Percentiles rank a stretch among this genome's conserved stretches.
Evolutionary conservation across 2,113 vertebrate species (phyloP).

Genomic region (Vombatus ursinus): DNA sequence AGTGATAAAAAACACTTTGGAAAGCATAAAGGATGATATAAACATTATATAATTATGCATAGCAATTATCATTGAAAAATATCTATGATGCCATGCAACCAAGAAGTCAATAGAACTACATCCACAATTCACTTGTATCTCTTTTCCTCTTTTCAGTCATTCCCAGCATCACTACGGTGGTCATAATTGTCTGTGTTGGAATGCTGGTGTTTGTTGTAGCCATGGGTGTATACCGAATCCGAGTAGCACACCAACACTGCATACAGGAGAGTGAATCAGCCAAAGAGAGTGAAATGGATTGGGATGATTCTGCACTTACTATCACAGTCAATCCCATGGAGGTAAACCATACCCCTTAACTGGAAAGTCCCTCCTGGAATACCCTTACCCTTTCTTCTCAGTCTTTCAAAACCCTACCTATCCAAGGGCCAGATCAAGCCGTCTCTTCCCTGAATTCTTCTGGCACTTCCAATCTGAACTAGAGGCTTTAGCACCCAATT

Average conservation of each 20-base stretch:
- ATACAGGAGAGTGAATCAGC: conserved; percentile 80
- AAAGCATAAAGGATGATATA: neutral
- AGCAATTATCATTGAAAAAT: neutral
- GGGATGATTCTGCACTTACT: conserved; percentile 94
- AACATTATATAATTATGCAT: neutral
- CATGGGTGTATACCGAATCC: conserved; percentile 91
- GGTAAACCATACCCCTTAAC: conserved; percentile 79
- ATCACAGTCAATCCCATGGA: conserved; percentile 98
- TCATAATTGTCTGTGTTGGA: conserved; percentile 91
- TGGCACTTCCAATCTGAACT: neutral
- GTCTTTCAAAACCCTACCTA: neutral
- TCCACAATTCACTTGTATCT: neutral
- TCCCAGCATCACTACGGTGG: conserved; percentile 90
- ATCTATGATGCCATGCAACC: neutral
- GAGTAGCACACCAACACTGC: conserved; percentile 88
- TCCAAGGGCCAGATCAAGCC: neutral
- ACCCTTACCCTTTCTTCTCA: neutral
- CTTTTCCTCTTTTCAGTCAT: conserved; percentile 83
- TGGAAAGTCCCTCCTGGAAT: neutral
- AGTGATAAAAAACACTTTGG: neutral
- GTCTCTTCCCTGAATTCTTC: neutral
- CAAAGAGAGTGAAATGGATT: conserved; percentile 89
- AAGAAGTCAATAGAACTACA: neutral
- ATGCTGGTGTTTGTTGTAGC: conserved; percentile 90
- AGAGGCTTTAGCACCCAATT: neutral